Evolutionary conservation across 2,797 vertebrate genomes (phyloP).

Genomic region (Anguilla pacifica): DNA sequence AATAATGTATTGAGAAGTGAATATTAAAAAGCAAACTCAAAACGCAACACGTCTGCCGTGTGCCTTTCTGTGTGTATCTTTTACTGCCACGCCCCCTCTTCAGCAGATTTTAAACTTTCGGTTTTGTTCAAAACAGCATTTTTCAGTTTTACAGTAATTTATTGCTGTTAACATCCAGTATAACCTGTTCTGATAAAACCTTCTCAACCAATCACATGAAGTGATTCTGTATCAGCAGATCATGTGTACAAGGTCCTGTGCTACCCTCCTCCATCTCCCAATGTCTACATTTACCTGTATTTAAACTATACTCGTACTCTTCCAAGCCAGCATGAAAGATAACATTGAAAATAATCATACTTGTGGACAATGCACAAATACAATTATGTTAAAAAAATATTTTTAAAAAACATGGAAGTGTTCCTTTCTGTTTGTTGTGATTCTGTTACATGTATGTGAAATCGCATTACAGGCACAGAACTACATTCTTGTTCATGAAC

Average conservation of each 20-base stretch:
- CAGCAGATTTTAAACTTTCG: background rate
- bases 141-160: background rate
- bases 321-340: too few species aligned
- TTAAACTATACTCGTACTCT: background rate
- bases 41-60: conserved; percentile 17
- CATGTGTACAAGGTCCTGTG: background rate
- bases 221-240: background rate
- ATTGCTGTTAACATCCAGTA: background rate
- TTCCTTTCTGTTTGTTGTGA: background rate
- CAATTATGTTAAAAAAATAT: background rate
- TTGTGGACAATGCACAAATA: background rate
- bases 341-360: background rate
- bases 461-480: background rate
- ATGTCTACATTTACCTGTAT: background rate
- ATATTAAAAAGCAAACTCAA: conserved; percentile 67
- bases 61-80: background rate
- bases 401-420: background rate
- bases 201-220: background rate
- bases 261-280: background rate
- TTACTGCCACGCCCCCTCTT: background rate
- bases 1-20: conserved; percentile 73
- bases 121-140: background rate
- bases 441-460: background rate
- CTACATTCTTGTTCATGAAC: background rate
- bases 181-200: background rate